Evolutionary conservation across 2,797 vertebrate species (phyloP).

Genomic region (Silurus aristotelis): DNA sequence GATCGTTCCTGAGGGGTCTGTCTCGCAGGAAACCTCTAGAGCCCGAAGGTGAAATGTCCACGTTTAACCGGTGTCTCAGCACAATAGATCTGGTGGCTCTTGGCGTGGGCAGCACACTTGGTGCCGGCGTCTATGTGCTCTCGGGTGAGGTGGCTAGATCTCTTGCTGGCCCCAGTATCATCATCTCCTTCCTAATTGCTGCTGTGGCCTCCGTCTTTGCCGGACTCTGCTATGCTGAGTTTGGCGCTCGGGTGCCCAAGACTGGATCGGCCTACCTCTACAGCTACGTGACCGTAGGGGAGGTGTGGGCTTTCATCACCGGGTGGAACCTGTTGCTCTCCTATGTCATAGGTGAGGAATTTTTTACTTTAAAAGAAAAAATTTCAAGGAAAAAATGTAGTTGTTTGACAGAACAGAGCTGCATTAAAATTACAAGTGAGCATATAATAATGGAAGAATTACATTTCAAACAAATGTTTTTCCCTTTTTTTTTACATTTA

Average conservation of each 20-base stretch:
- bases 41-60: constrained; percentile 69
- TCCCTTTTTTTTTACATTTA: no score
- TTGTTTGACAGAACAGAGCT: neutral
- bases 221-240: constrained; percentile 84
- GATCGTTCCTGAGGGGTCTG: constrained; percentile 66
- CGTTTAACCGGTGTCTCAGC: constrained; percentile 80
- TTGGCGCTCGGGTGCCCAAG: constrained; percentile 82
- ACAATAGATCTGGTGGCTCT: constrained; percentile 80
- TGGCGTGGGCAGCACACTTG: constrained; percentile 81
- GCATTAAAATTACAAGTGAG: neutral
- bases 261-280: constrained; percentile 88
- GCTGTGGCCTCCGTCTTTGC: constrained; percentile 82
- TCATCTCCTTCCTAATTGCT: constrained; percentile 86
- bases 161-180: constrained; percentile 80
- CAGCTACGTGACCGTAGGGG: constrained; percentile 86
- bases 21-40: constrained; percentile 77
- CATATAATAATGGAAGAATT: neutral
- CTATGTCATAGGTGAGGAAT: constrained; percentile 79
- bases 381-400: neutral
- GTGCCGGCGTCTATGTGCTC: constrained; percentile 82
- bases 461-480: no score
- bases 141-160: constrained; percentile 84
- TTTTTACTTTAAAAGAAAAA: neutral
- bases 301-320: constrained; percentile 84
- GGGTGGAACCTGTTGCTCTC: constrained; percentile 90